phyloP scores from a whole-genome alignment of 1,140 invertebrate genomes.

The Procambarus virginalis region DNA sequence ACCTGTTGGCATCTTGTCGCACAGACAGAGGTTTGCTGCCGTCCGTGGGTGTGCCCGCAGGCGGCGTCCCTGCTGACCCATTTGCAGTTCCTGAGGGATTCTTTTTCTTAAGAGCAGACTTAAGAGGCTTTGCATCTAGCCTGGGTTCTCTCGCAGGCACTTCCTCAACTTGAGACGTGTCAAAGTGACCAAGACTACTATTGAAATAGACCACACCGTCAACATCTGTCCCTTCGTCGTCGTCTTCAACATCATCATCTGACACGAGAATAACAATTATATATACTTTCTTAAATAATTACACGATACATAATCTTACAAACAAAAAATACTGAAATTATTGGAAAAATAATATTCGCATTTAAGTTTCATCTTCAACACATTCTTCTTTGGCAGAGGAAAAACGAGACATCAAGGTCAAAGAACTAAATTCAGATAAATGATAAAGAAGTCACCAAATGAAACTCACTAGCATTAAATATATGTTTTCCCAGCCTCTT shows the following conservation, averaged over 20 bases:
- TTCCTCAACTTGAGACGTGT: slow-evolving; percentile 66
- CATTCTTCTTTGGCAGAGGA: not conserved
- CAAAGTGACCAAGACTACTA: slow-evolving; percentile 16
- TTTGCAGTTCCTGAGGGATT: slow-evolving; percentile 72
- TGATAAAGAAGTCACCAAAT: not conserved
- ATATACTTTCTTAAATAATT: not conserved
- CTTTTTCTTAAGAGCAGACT: slow-evolving; percentile 93
- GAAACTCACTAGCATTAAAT: not conserved
- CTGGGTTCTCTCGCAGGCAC: slow-evolving; percentile 76
- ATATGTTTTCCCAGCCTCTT: not conserved
- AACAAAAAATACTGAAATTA: not conserved
- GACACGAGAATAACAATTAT: not conserved
- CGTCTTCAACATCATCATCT: slow-evolving; percentile 59
- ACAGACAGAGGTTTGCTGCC: slow-evolving; percentile 80
- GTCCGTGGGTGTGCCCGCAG: slow-evolving; percentile 82
- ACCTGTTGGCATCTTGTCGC: slow-evolving; percentile 76
- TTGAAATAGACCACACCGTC: slow-evolving; percentile 33
- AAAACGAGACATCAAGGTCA: not conserved
- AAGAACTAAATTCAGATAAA: not conserved
- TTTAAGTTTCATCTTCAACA: not conserved
- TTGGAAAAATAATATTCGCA: not conserved
- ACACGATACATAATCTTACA: not conserved
- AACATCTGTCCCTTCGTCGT: slow-evolving; percentile 47
- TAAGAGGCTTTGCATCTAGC: slow-evolving; percentile 90
- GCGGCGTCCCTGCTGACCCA: slow-evolving; percentile 78